Base-by-base conservation (phyloP, 2,113 vertebrate species). In the Thalassoma bifasciatum region DNA sequence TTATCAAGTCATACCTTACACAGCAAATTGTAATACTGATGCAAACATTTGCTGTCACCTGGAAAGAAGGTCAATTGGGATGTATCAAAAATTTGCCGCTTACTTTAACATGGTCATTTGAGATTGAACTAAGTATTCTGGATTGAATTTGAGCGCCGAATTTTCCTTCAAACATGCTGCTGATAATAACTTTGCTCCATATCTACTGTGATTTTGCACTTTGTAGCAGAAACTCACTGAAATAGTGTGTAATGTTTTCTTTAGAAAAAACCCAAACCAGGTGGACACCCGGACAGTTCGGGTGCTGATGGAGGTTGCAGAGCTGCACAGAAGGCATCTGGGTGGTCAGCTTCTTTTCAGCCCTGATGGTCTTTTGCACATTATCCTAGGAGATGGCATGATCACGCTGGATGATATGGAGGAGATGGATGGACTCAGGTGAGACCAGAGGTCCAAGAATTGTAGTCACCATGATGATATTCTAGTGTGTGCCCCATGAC, bases 381-480 rank as follows among this genome's bases (percentile, higher is more conserved):
- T 99, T 86, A 93, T 99, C 60, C 95, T 99, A 9, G 98, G 98
- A 36, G 98, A 99, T 51, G 98, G 98, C 60, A 99, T 99, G 97
- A 99, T 99, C 92, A 99, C 98, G 1, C 88, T 99, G 77, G 98
- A 99, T 53, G 96, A 99, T 81, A 99, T 99, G 98, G 98, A 99
- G 80, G 98, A 99, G 82, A 99, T 99, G 98, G 98, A 99, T 21
- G 98, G 98, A 50, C 94, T 99, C 81, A 99, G 98, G 98, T 99
- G 94, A 90, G 87, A 40, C 50, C 26, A 23, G n/a, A 66, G 9
- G 19, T 77, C 58, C 44, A 57, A 67, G 17, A 13, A 19, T 74
- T 0, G 10, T 47, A 21, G 24, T 67, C 14, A 36, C 22, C 17
- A 56, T 34, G 10, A 50, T 42, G 1, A 1, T 23, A 9, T 70